Conservation (phyloP, 2,797 vertebrate genomes). For the Danionella dracula region DNA sequence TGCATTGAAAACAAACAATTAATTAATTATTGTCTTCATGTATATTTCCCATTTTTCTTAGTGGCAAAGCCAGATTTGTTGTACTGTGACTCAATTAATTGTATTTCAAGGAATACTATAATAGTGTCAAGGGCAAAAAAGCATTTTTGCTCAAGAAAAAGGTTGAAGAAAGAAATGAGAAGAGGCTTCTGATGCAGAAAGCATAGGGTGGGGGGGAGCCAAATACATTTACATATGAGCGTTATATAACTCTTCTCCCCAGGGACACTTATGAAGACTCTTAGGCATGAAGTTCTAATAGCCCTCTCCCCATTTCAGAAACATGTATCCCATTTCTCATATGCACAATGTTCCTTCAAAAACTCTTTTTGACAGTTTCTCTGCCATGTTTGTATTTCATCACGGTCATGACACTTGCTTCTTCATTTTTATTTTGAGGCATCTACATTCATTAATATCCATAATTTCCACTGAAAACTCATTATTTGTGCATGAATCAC, state of each 20-base stretch:
- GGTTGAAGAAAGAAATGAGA: not conserved
- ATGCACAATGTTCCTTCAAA: not conserved
- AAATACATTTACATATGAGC: conserved; percentile 5
- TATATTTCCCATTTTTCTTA: too few relatives aligned
- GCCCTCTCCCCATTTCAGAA: not conserved
- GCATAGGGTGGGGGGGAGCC: not conserved
- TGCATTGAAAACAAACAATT: too few relatives aligned
- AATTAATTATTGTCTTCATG: too few relatives aligned
- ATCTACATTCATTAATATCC: not conserved
- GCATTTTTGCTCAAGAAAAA: not conserved
- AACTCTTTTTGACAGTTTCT: not conserved
- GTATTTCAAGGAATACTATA: too few relatives aligned
- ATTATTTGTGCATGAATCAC: conserved; percentile 6
- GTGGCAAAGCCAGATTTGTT: too few relatives aligned
- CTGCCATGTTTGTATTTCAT: not conserved
- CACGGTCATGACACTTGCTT: not conserved
- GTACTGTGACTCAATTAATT: too few relatives aligned
- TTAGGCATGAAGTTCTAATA: conserved; percentile 18
- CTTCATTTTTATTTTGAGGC: not conserved
- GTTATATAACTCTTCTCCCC: conserved; percentile 32
- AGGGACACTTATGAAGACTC: not conserved
- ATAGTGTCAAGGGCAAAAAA: too few relatives aligned
- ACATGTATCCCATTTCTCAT: not conserved
- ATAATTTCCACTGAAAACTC: not conserved
- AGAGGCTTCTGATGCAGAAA: not conserved